phyloP scores from a whole-genome alignment of 1,140 invertebrate genomes.

The Hycleus phaleratus region DNA sequence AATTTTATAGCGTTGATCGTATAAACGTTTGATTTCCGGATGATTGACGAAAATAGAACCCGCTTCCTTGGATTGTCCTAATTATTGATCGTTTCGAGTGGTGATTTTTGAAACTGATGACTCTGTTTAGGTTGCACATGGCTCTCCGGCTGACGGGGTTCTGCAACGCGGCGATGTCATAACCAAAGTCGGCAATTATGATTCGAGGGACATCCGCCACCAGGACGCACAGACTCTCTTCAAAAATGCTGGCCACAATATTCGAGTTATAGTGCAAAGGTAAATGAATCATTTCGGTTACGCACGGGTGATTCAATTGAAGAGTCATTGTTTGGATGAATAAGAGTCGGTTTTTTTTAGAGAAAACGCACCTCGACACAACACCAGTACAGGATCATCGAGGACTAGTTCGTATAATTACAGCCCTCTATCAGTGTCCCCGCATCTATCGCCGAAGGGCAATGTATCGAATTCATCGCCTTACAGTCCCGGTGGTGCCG shows the following conservation, averaged over 20 bases:
- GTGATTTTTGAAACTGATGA: conserved; percentile 2
- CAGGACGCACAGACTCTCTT: conserved; percentile 86
- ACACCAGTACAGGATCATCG: conserved; percentile 33
- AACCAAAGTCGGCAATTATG: conserved; percentile 79
- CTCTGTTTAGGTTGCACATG: conserved; percentile 51
- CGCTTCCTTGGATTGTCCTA: not conserved
- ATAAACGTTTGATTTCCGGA: not conserved
- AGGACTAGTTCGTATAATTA: conserved; percentile 35
- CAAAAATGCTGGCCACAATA: conserved; percentile 65
- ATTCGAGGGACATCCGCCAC: conserved; percentile 76
- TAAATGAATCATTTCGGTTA: conserved; percentile 30
- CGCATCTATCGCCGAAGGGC: conserved; percentile 36
- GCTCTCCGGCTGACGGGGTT: conserved; percentile 69
- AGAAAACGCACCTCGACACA: conserved; percentile 27
- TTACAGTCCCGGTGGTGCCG: conserved; percentile 31
- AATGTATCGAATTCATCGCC: conserved; percentile 8
- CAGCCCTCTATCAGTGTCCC: conserved; percentile 37
- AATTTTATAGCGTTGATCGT: not conserved
- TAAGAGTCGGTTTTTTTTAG: conserved; percentile 20
- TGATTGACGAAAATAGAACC: not conserved
- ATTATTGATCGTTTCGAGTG: not conserved
- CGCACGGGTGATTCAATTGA: not conserved
- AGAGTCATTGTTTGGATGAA: not conserved
- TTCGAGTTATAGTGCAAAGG: conserved; percentile 59
- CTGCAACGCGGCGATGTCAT: conserved; percentile 84